phyloP scores from a whole-genome alignment of 2,113 vertebrate genomes.

The Camelus dromedarius region DNA sequence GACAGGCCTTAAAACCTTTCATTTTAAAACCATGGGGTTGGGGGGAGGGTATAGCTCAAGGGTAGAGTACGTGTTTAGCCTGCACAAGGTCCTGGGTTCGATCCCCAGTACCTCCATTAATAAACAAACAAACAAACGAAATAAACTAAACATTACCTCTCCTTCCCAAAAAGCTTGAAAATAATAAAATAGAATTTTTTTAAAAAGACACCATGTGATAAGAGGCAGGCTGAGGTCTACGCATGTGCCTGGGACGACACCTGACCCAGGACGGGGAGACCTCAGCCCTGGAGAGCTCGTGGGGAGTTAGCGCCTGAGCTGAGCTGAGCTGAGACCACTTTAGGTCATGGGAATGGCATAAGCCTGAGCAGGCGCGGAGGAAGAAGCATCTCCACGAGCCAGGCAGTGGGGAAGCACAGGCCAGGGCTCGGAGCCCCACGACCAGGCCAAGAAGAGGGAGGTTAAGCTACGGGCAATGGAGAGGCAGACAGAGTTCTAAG shows the following conservation, averaged over 20 bases:
- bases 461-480: fast-evolving
- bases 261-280: neutral
- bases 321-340: neutral
- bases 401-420: neutral
- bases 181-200: no score
- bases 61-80: no score
- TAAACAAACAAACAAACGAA: no score
- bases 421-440: neutral
- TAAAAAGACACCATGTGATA: neutral
- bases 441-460: neutral
- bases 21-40: neutral
- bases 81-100: no score
- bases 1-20: neutral
- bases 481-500: neutral
- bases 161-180: no score
- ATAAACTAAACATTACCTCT: no score
- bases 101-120: no score
- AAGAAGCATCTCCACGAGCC: neutral
- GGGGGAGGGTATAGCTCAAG: no score
- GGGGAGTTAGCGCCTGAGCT: no score
- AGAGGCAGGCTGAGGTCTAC: neutral
- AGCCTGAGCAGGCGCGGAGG: neutral
- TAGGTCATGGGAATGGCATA: neutral
- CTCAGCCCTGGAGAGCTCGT: neutral
- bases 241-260: fast-evolving